These are phyloP conservation scores for Coenonympha glycerion DNA, from an alignment of 2,888 invertebrate species.

Conservation along the genomic window DNA sequence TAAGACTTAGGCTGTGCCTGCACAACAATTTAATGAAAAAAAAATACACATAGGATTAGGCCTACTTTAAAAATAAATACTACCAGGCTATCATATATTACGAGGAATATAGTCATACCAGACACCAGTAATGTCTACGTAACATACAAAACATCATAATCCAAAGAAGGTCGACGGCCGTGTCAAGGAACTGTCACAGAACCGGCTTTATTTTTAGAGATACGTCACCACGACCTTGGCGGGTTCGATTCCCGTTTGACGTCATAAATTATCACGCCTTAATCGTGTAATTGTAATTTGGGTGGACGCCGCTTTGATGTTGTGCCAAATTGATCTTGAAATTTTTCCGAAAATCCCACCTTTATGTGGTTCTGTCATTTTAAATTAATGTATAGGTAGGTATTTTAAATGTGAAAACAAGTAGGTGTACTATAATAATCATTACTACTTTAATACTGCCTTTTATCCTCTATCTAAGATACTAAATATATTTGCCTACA, in stretches of 20 bases:
- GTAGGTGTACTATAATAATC: too few relatives aligned
- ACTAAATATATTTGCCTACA: too few relatives aligned
- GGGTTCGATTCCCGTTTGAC: constrained; percentile 24
- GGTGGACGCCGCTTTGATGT: constrained; percentile 1
- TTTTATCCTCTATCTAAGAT: too few relatives aligned
- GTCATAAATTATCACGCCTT: constrained; percentile 20
- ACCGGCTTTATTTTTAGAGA: constrained; percentile 20
- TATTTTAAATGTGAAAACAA: too few relatives aligned
- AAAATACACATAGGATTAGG: neutral
- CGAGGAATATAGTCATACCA: neutral
- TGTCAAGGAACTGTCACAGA: constrained; percentile 9
- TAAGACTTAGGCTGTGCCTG: too few relatives aligned
- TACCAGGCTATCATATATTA: constrained; percentile 1
- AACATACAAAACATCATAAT: neutral
- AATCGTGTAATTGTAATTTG: constrained; percentile 11
- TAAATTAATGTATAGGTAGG: neutral
- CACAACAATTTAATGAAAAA: too few relatives aligned
- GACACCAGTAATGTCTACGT: neutral
- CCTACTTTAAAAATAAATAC: neutral
- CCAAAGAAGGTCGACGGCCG: constrained; percentile 3
- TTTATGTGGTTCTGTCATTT: neutral
- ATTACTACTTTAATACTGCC: too few relatives aligned
- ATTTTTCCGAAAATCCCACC: neutral
- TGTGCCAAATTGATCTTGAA: neutral
- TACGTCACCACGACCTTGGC: constrained; percentile 27